Conservation (phyloP, 2,113 vertebrate genomes). For the Petromus typicus region DNA sequence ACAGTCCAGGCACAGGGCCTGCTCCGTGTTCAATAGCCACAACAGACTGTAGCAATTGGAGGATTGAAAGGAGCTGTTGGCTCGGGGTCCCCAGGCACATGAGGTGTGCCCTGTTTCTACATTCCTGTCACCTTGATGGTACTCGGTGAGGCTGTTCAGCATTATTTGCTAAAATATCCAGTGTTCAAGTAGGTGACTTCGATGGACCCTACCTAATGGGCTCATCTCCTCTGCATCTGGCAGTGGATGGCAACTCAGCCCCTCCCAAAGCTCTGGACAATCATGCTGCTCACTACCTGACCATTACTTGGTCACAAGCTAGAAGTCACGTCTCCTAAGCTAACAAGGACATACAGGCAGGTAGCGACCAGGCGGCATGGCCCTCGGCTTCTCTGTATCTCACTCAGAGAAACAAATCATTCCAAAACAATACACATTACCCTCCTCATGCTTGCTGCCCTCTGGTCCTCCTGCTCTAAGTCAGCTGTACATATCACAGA, state of each 20-base stretch:
- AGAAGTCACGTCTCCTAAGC: background rate
- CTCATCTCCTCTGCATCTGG: background rate
- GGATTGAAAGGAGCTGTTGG: background rate
- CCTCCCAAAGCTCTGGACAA: background rate
- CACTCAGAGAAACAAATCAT: background rate
- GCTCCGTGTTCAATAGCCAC: conserved; percentile 46
- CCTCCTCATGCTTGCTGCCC: background rate
- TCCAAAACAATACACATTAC: background rate
- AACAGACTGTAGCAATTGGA: conserved; percentile 1
- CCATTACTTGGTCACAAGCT: too few relatives aligned
- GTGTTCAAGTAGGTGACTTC: background rate
- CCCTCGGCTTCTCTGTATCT: background rate
- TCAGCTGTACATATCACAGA: background rate
- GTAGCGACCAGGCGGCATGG: background rate
- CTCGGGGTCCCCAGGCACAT: background rate
- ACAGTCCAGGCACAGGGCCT: background rate
- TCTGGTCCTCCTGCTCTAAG: background rate
- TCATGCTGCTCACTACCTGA: rapidly evolving
- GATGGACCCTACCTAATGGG: background rate
- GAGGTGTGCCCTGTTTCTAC: rapidly evolving
- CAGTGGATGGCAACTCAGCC: background rate
- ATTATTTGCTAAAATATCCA: background rate
- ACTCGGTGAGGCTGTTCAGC: background rate
- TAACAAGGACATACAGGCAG: background rate
- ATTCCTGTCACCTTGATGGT: too few relatives aligned